A percentile compares a stretch with the other conserved stretches of the same genome.
Conservation (phyloP, 2,113 vertebrate species). For the Catharus bicknelli region DNA sequence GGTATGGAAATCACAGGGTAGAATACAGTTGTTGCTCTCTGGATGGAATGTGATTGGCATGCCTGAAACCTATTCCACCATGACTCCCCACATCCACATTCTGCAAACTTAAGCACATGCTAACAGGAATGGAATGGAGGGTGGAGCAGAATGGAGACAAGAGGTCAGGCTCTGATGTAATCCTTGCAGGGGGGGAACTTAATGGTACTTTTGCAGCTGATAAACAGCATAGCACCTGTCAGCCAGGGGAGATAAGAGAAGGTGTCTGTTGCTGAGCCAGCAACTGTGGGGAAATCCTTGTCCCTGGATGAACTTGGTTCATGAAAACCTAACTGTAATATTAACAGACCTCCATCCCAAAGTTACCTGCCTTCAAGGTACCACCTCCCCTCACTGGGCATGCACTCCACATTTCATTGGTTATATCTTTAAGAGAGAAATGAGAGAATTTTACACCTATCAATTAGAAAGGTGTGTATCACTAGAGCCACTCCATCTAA, state of each 20-base stretch:
- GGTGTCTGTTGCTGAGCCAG: background rate
- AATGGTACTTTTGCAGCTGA: background rate
- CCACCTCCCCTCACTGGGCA: fast-evolving
- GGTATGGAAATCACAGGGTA: background rate
- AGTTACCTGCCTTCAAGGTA: background rate
- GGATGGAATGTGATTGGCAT: background rate
- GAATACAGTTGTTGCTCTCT: background rate
- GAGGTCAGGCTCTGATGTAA: background rate
- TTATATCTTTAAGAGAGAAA: background rate
- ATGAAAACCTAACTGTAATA: background rate
- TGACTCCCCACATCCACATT: too few species aligned
- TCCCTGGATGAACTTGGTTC: background rate
- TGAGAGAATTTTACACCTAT: background rate
- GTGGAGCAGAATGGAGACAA: background rate
- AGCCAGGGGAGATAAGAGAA: background rate
- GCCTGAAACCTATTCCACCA: background rate
- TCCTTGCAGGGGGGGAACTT: background rate
- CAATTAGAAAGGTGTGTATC: background rate
- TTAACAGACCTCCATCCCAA: background rate
- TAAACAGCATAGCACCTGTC: fast-evolving
- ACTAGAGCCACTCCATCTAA: background rate
- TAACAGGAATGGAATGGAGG: background rate
- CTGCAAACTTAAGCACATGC: background rate
- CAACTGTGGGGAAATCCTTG: background rate
- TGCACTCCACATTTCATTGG: background rate